Evolutionary conservation across 2,113 vertebrate genomes (phyloP).

Genomic region (Tragelaphus buxtoni): DNA sequence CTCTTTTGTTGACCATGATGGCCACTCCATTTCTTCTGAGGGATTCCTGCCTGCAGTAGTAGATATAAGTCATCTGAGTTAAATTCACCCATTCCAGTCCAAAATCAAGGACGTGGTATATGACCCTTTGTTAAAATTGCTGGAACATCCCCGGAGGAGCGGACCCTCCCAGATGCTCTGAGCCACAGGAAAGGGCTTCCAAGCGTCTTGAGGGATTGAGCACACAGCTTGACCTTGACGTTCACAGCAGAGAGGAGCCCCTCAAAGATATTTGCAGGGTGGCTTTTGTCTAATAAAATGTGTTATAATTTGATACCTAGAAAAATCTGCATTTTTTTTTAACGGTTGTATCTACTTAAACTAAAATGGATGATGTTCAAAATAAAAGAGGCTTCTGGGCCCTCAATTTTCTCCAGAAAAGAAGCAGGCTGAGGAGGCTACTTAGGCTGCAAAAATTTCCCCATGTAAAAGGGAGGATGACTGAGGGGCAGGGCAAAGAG

Average conservation of each 20-base stretch:
- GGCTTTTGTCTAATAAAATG: not conserved
- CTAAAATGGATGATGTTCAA: not conserved
- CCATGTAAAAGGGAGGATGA: not conserved
- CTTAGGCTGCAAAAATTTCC: not conserved
- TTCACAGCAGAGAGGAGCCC: not conserved
- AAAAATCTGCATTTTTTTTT: not conserved
- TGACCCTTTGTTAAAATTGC: not conserved
- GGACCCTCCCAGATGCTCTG: rapidly evolving
- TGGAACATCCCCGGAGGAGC: not conserved
- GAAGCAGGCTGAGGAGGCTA: not conserved
- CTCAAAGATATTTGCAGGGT: not conserved
- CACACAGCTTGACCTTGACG: not conserved
- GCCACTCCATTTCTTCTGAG: no score
- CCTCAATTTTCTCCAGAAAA: not conserved
- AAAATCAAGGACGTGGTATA: no score
- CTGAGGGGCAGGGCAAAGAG: no score
- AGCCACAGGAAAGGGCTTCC: not conserved
- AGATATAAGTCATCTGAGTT: no score
- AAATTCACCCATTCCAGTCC: no score
- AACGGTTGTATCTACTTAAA: not conserved
- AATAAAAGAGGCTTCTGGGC: not conserved
- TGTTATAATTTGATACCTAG: not conserved
- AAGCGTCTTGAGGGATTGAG: no score
- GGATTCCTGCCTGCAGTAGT: no score
- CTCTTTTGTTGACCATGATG: no score